phyloP scores from a whole-genome alignment of 2,113 vertebrate genomes.

The Ranitomeya variabilis region DNA sequence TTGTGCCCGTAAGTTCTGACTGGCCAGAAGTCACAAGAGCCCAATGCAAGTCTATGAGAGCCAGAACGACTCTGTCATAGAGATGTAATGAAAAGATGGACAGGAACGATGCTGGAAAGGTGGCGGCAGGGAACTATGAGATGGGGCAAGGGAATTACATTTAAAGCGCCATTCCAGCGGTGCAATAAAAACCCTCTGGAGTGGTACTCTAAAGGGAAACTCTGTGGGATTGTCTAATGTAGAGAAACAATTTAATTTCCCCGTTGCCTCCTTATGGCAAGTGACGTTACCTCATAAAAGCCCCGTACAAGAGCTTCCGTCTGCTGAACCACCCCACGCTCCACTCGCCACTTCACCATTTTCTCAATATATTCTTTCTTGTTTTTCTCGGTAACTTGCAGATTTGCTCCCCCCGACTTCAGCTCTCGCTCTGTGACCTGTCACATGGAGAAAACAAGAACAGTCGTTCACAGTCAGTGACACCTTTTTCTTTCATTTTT shows the following conservation, averaged over 20 bases:
- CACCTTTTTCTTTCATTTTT: not conserved
- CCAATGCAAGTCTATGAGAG: too few relatives aligned
- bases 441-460: not conserved
- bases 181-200: too few relatives aligned
- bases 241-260: not conserved
- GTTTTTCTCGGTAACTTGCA: conserved; percentile 97
- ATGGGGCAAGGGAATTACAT: too few relatives aligned
- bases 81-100: too few relatives aligned
- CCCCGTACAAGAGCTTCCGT: conserved; percentile 92
- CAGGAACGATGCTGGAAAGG: too few relatives aligned
- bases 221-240: not conserved
- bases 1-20: too few relatives aligned
- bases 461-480: not conserved
- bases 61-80: too few relatives aligned
- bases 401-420: conserved; percentile 92
- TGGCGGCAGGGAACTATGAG: too few relatives aligned
- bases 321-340: conserved; percentile 92
- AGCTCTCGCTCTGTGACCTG: conserved; percentile 96
- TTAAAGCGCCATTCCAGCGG: too few relatives aligned
- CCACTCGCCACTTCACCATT: conserved; percentile 97
- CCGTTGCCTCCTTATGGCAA: not conserved
- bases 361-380: conserved; percentile 98
- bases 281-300: conserved; percentile 90
- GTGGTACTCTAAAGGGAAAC: not conserved
- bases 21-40: too few relatives aligned